Percentiles rank a stretch among this genome's conserved stretches.
phyloP scores from a whole-genome alignment of 2,888 invertebrate genomes.

The Epinotia nisella region DNA sequence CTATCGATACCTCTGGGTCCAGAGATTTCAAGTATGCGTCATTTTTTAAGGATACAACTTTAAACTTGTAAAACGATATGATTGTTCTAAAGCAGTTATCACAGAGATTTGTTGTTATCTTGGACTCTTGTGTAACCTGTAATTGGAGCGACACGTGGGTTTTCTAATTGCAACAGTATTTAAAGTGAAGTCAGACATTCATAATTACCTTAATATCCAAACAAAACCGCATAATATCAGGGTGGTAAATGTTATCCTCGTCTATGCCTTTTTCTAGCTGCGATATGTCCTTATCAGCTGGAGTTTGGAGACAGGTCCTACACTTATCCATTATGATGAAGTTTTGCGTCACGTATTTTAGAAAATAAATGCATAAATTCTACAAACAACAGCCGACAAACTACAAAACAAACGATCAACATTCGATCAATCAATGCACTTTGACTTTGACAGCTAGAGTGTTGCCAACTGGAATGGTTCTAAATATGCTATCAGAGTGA shows the following conservation, averaged over 20 bases:
- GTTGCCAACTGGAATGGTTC: no score
- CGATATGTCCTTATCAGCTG: slow-evolving; percentile 58
- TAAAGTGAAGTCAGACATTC: background rate
- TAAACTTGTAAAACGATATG: slow-evolving; percentile 66
- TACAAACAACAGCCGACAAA: no score
- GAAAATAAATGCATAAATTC: background rate
- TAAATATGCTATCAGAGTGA: no score
- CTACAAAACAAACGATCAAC: no score
- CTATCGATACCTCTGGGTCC: slow-evolving; percentile 29
- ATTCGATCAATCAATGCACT: no score
- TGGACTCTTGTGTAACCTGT: slow-evolving; percentile 60
- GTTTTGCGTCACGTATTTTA: background rate
- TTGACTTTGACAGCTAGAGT: no score
- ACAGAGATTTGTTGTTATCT: slow-evolving; percentile 65
- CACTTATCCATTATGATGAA: slow-evolving; percentile 57
- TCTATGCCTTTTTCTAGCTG: slow-evolving; percentile 53
- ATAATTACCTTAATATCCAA: slow-evolving; percentile 67
- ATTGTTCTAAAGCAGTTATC: slow-evolving; percentile 65
- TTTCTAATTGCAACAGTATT: slow-evolving; percentile 13
- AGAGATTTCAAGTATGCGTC: slow-evolving; percentile 60
- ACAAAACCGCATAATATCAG: slow-evolving; percentile 66
- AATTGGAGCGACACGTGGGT: slow-evolving; percentile 43
- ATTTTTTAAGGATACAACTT: slow-evolving; percentile 64
- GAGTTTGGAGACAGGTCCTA: slow-evolving; percentile 62
- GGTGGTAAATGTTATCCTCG: slow-evolving; percentile 50